A percentile compares a stretch with the other conserved stretches of the same genome.
Conservation (phyloP, 2,888 invertebrate species). For the Dichetophora obliterata region DNA sequence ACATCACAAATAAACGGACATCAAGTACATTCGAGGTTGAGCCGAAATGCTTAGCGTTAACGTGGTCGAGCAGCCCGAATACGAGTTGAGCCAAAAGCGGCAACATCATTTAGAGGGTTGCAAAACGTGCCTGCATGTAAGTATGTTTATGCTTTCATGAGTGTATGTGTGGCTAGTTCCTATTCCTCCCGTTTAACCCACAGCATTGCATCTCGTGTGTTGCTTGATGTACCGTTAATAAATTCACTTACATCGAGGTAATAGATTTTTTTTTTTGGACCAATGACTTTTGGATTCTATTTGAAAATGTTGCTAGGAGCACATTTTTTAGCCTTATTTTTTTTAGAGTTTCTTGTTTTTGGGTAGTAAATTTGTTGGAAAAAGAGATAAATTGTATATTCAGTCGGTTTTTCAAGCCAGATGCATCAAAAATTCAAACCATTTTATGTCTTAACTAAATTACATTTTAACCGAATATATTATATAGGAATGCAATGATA, state of each 20-base stretch:
- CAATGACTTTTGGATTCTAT: constrained; percentile 5
- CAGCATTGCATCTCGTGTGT: neutral
- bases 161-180: neutral
- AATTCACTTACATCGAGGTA: constrained; percentile 40
- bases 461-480: too few relatives aligned
- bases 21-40: constrained; percentile 5
- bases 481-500: too few relatives aligned
- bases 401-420: too few relatives aligned
- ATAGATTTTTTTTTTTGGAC: constrained; percentile 35
- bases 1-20: constrained; percentile 46
- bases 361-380: too few relatives aligned
- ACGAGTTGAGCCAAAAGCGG: neutral
- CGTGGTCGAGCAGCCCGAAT: neutral
- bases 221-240: constrained; percentile 36
- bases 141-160: neutral
- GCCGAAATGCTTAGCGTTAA: neutral
- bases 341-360: too few relatives aligned
- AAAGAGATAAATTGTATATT: too few relatives aligned
- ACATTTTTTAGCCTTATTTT: too few relatives aligned
- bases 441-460: too few relatives aligned
- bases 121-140: neutral
- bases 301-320: too few relatives aligned
- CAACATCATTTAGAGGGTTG: constrained; percentile 17
- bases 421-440: too few relatives aligned
- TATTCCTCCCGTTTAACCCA: neutral